Conservation (phyloP, 2,888 invertebrate genomes). For the Cephus sareptanus region DNA sequence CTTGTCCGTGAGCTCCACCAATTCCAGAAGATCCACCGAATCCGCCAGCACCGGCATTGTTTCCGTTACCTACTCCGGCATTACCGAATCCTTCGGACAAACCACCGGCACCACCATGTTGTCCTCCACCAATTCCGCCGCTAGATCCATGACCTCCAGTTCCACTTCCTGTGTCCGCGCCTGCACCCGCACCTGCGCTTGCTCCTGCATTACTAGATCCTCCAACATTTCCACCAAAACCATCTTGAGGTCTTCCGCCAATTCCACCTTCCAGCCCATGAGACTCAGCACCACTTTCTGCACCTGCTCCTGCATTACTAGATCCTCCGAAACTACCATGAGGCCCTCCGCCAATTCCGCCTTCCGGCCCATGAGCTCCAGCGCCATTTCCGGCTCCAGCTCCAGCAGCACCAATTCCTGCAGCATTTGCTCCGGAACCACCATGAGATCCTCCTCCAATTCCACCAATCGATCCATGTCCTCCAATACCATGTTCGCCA, state of each 20-base stretch:
- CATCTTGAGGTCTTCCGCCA: not conserved
- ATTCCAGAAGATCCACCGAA: not conserved
- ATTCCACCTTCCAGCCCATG: not conserved
- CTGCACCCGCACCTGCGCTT: too few relatives aligned
- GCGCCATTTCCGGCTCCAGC: too few relatives aligned
- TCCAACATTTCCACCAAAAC: too few relatives aligned
- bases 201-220: too few relatives aligned
- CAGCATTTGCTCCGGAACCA: too few relatives aligned
- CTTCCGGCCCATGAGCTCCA: too few relatives aligned
- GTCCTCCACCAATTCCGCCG: not conserved
- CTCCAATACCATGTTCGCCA: constrained; percentile 6
- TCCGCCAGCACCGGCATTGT: not conserved
- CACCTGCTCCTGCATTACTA: not conserved
- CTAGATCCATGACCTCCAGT: too few relatives aligned
- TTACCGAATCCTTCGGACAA: not conserved
- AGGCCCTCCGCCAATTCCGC: too few relatives aligned
- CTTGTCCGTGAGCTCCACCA: not conserved
- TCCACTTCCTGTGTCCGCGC: too few relatives aligned
- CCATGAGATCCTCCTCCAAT: not conserved
- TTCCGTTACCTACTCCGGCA: not conserved
- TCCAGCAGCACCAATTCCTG: too few relatives aligned
- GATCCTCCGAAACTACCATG: not conserved
- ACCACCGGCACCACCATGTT: not conserved
- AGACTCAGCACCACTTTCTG: not conserved
- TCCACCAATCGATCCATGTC: constrained; percentile 1